phyloP scores from a whole-genome alignment of 2,797 vertebrate species.

The Pteropus rufus region DNA sequence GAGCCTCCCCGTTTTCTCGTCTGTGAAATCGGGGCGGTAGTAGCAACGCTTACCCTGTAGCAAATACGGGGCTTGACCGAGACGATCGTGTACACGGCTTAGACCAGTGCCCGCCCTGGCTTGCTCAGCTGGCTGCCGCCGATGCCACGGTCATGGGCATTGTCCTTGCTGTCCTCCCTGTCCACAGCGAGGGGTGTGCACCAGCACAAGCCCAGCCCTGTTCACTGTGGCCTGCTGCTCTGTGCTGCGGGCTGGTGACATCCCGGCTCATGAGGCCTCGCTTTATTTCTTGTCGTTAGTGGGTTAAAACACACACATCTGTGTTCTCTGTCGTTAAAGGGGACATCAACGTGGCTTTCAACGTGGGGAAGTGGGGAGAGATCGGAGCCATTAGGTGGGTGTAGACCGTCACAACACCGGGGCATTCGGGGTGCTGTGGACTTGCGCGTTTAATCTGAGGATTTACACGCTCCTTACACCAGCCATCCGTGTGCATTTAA shows the following conservation, averaged over 20 bases:
- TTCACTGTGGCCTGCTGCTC: no score
- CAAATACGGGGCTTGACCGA: background rate
- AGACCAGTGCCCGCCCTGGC: background rate
- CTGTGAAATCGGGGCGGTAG: background rate
- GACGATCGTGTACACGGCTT: rapidly evolving
- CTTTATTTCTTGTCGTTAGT: background rate
- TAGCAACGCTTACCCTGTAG: rapidly evolving
- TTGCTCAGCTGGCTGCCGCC: no score
- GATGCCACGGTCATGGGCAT: rapidly evolving
- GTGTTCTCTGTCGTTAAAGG: background rate
- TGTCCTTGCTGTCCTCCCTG: rapidly evolving
- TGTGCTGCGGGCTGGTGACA: rapidly evolving
- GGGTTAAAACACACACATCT: background rate
- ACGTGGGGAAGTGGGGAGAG: background rate
- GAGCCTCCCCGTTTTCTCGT: background rate
- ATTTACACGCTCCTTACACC: background rate
- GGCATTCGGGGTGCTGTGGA: rapidly evolving
- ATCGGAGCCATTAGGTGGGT: no score
- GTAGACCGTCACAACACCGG: background rate
- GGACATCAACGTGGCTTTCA: background rate
- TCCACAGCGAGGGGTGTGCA: rapidly evolving
- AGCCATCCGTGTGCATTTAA: rapidly evolving
- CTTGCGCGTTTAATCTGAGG: background rate
- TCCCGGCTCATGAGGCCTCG: rapidly evolving
- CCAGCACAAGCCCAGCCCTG: rapidly evolving